Conservation (phyloP, 2,797 vertebrate genomes). For the Lacerta agilis region DNA sequence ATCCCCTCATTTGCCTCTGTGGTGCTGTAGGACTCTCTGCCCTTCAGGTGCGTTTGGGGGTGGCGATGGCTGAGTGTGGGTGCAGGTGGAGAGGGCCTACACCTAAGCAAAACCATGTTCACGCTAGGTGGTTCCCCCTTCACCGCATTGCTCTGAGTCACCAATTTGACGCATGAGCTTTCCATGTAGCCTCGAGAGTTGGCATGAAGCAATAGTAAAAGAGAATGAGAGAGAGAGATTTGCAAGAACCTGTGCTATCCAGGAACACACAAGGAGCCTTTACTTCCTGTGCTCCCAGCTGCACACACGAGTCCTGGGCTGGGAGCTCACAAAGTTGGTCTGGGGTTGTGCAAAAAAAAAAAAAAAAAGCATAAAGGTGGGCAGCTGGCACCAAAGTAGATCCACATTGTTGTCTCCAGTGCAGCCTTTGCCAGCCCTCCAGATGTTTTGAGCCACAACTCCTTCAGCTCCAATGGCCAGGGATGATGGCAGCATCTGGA, state of each 20-base stretch:
- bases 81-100: neutral
- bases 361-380: no score
- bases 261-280: neutral
- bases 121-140: neutral
- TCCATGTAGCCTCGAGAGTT: neutral
- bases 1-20: conserved; percentile 94
- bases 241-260: no score
- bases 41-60: conserved; percentile 84
- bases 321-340: no score
- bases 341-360: neutral
- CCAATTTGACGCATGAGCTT: neutral
- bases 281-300: neutral
- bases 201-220: no score
- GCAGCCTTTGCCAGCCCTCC: neutral
- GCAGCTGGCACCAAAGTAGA: neutral
- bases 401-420: neutral
- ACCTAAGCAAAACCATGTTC: neutral
- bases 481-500: neutral
- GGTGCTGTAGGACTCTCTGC: conserved; percentile 94
- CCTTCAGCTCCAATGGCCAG: no score
- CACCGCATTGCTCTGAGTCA: neutral
- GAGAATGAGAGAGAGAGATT: no score
- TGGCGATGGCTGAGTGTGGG: rapidly evolving
- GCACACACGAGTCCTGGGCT: neutral
- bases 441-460: no score